Evolutionary conservation across 2,113 vertebrate species (phyloP), one percentile per base, ranked within the genome.

Genomic region (Corapipo altera): DNA sequence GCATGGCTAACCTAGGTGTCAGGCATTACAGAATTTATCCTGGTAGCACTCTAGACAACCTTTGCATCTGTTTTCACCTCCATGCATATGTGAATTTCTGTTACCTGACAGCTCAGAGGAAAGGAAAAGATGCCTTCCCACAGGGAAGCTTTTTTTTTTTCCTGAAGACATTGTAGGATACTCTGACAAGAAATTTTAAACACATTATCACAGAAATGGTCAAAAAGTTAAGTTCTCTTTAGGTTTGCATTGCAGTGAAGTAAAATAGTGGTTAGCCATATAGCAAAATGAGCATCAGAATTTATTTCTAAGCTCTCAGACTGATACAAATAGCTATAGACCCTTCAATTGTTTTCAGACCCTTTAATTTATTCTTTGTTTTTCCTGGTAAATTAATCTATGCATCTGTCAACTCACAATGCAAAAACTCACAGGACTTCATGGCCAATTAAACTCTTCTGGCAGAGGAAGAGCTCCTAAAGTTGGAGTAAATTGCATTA

Each of bases 341-440:
- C 5, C 5, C 30, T 83, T 76, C 51, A 82, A 62, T 52, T 85
- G 28, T 65, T 88, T 94, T 75, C 70, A 91, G 65, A 74, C 12
- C 7, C 27, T 88, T 76, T 70, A 70, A 71, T 39, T 26, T 89
- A 51, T 88, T 62, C 20, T 83, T 91, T 62, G 33, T 4, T 33
- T 94, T 89, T 83, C 17, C 58, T 90, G 24, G 51, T 86, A 88
- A 88, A 90, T 73, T 89, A 80, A 70, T 82, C 75, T 86, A 48
- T 59, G 41, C 71, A 58, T 96, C 87, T 91, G 77, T 94, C 71
- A 88, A 76, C 20, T 85, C 78, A 70, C 55, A 91, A 26, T 62
- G 16, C 35, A 79, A 85, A 92, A 94, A 58, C 74, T 96, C 78
- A 24, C 46, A 85, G 87, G 80, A 87, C 44, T 75, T 85, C 62